phyloP scores from a whole-genome alignment of 2,888 invertebrate genomes.

The Lumbricus terrestris region DNA sequence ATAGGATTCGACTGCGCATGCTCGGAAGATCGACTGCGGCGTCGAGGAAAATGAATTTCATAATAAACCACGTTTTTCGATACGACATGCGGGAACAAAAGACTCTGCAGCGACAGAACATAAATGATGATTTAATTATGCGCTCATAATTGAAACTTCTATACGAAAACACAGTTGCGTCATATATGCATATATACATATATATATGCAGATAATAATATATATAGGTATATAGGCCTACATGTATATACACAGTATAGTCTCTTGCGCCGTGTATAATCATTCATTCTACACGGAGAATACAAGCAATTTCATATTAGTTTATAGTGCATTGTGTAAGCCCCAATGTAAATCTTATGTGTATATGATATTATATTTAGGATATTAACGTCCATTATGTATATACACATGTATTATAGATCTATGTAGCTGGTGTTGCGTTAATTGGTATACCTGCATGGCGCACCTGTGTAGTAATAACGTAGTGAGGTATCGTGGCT shows the following conservation, averaged over 20 bases:
- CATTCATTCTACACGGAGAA: background rate
- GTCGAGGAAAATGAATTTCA: background rate
- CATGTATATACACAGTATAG: too few species aligned
- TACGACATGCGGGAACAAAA: background rate
- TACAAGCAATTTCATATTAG: too few species aligned
- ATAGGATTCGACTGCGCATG: background rate
- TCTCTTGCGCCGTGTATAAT: background rate
- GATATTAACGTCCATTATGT: background rate
- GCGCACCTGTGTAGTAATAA: background rate
- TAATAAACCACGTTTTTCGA: background rate
- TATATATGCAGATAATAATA: background rate
- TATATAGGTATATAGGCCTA: background rate
- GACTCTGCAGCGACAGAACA: conserved; percentile 3
- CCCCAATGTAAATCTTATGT: too few species aligned
- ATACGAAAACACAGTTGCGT: background rate
- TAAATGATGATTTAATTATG: background rate
- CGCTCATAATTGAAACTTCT: background rate
- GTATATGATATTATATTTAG: background rate
- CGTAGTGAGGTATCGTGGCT: background rate
- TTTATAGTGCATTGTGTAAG: too few species aligned
- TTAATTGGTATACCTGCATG: background rate
- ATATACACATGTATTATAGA: background rate
- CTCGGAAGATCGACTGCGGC: background rate
- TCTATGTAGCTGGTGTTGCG: background rate
- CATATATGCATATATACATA: background rate